phyloP scores from a whole-genome alignment of 1,140 invertebrate genomes.

The Oreohelix idahoensis region DNA sequence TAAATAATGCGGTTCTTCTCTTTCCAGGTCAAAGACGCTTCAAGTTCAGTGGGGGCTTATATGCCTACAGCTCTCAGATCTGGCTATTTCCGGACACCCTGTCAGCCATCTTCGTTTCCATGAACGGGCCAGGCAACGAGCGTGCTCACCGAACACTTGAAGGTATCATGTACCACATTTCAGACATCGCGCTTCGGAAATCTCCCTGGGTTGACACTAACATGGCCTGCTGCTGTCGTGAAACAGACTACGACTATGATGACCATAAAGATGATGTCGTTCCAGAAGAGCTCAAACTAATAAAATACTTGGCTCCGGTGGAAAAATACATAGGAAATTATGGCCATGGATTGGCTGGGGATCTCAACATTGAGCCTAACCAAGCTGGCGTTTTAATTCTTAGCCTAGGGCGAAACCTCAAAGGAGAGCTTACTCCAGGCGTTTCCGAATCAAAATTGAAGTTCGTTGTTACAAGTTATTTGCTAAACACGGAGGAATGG shows the following conservation, averaged over 20 bases:
- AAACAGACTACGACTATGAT: background rate
- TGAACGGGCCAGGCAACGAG: constrained; percentile 23
- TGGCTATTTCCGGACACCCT: constrained; percentile 20
- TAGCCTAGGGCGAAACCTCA: constrained; percentile 19
- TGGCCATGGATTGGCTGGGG: constrained; percentile 17
- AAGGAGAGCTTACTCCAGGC: constrained; percentile 5
- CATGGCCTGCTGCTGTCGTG: background rate
- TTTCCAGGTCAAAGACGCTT: background rate
- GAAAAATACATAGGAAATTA: constrained; percentile 25
- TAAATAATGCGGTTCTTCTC: too few species aligned
- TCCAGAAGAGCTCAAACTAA: background rate
- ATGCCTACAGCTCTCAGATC: constrained; percentile 24
- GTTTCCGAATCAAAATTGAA: background rate
- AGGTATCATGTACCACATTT: constrained; percentile 27
- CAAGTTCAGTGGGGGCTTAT: constrained; percentile 13
- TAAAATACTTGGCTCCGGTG: background rate
- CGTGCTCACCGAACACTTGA: background rate
- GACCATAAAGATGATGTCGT: background rate
- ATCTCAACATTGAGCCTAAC: constrained; percentile 13
- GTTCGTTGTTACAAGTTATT: background rate
- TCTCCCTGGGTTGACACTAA: constrained; percentile 7
- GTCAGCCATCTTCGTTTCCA: constrained; percentile 18
- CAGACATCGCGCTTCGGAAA: constrained; percentile 15
- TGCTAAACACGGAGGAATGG: constrained; percentile 23
- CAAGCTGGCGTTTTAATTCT: background rate